A percentile compares a stretch with the other conserved stretches of the same genome.
These are phyloP conservation scores for Pangasius larnaudii DNA, from an alignment of 2,797 vertebrate genomes.

Conservation along the genomic window DNA sequence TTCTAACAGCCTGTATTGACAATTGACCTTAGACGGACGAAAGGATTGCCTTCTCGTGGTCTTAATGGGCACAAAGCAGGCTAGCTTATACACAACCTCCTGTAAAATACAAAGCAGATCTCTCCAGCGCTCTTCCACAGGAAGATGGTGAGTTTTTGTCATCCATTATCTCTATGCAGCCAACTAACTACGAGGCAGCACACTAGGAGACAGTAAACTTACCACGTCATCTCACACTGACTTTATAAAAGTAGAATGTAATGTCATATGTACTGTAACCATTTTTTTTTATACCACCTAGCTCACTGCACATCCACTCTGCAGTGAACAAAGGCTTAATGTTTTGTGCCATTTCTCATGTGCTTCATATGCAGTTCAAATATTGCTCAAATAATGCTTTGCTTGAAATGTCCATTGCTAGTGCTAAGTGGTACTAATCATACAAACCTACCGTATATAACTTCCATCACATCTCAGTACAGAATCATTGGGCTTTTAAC, in stretches of 20 bases:
- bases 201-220: not conserved
- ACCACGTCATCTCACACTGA: not conserved
- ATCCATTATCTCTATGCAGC: not conserved
- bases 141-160: not conserved
- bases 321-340: not conserved
- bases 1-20: not conserved
- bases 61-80: slow-evolving; percentile 23
- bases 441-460: not conserved
- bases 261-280: not conserved
- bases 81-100: slow-evolving; percentile 26
- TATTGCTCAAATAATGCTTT: not conserved
- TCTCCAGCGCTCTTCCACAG: not conserved
- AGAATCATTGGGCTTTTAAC: not conserved
- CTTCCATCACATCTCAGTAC: not conserved
- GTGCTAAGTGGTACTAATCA: too few relatives aligned
- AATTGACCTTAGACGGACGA: slow-evolving; percentile 13
- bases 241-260: not conserved
- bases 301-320: not conserved
- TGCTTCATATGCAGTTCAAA: not conserved
- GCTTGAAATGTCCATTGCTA: too few relatives aligned
- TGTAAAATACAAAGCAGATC: not conserved
- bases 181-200: not conserved
- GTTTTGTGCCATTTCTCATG: not conserved
- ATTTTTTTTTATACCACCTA: not conserved
- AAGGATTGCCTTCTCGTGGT: slow-evolving; percentile 31